Evolutionary conservation across 2,888 invertebrate species (phyloP).

Genomic region (Chrysomela aeneicollis): DNA sequence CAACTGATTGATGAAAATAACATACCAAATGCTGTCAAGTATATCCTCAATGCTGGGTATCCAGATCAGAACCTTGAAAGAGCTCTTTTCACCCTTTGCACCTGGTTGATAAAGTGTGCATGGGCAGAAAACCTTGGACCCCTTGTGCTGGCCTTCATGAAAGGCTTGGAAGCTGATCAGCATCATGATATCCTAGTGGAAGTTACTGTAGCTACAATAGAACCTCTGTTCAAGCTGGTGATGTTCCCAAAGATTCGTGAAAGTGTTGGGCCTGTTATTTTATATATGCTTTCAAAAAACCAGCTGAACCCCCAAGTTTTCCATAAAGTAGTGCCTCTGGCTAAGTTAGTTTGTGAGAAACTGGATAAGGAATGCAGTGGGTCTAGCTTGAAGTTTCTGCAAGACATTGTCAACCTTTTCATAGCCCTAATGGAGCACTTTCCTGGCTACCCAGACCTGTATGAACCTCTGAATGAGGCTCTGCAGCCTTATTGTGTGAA

Average conservation of each 20-base stretch:
- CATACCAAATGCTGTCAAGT: slow-evolving; percentile 60
- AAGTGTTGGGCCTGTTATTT: slow-evolving; percentile 69
- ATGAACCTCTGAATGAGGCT: slow-evolving; percentile 54
- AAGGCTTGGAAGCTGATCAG: slow-evolving; percentile 62
- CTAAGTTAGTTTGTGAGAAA: slow-evolving; percentile 61
- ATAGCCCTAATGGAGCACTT: slow-evolving; percentile 65
- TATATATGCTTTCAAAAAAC: slow-evolving; percentile 70
- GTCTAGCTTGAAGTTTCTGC: slow-evolving; percentile 60
- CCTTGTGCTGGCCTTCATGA: slow-evolving; percentile 74
- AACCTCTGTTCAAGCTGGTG: slow-evolving; percentile 67
- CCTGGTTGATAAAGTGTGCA: slow-evolving; percentile 73
- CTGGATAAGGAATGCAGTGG: slow-evolving; percentile 69
- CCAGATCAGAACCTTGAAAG: slow-evolving; percentile 67
- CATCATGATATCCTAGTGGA: slow-evolving; percentile 64
- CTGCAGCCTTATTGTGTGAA: slow-evolving; percentile 54
- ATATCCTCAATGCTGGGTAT: slow-evolving; percentile 57
- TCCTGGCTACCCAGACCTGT: slow-evolving; percentile 51
- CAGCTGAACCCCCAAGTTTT: slow-evolving; percentile 65
- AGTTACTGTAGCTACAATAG: slow-evolving; percentile 69
- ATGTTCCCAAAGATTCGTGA: slow-evolving; percentile 66
- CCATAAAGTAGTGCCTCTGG: slow-evolving; percentile 67
- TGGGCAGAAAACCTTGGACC: slow-evolving; percentile 70
- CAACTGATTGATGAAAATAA: slow-evolving; percentile 57
- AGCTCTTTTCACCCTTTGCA: slow-evolving; percentile 71
- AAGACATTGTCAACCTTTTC: slow-evolving; percentile 69